Conservation (phyloP, 1,140 invertebrate species). For the Cardiocondyla obscurior region DNA sequence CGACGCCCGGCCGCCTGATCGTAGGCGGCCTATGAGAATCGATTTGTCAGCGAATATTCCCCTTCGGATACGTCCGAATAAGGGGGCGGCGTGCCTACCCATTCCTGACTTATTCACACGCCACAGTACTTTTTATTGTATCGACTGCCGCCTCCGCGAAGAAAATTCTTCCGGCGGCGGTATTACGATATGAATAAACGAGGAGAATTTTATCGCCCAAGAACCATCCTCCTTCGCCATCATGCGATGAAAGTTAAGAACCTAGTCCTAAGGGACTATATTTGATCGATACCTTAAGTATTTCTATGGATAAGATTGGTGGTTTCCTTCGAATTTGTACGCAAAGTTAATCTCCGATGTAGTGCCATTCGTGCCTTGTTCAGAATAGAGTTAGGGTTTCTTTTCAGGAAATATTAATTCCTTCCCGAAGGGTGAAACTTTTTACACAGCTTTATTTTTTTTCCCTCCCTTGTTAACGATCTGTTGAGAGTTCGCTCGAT, state of each 20-base stretch:
- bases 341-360: background rate
- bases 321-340: background rate
- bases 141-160: constrained; percentile 5
- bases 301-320: background rate
- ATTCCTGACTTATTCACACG: constrained; percentile 53
- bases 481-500: background rate
- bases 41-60: constrained; percentile 67
- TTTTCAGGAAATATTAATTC: background rate
- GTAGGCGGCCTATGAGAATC: constrained; percentile 38
- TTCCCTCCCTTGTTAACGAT: background rate
- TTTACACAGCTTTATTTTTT: background rate
- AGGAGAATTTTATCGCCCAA: constrained; percentile 39
- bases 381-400: background rate
- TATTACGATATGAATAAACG: constrained; percentile 48
- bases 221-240: constrained; percentile 11
- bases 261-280: background rate
- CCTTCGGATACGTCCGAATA: constrained; percentile 60
- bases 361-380: background rate
- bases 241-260: constrained; percentile 16
- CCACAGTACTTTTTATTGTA: constrained; percentile 37
- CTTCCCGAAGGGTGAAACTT: background rate
- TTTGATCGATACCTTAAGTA: background rate
- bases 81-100: constrained; percentile 16
- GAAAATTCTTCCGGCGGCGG: constrained; percentile 17
- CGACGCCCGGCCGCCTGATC: background rate